Evolutionary conservation across 2,797 vertebrate species (phyloP).

Genomic region (Orestias chungarensis): DNA sequence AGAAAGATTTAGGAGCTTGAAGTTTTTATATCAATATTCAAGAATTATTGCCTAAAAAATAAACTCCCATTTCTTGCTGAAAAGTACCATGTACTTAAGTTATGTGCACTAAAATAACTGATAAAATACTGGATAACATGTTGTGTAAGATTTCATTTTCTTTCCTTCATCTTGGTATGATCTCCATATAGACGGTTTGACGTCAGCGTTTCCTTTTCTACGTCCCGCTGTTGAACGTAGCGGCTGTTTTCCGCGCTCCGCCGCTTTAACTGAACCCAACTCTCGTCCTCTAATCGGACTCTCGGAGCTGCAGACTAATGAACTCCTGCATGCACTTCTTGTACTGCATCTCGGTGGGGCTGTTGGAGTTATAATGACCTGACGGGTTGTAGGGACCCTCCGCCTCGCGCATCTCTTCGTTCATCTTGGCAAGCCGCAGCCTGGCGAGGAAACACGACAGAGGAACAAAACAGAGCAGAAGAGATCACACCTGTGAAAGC

Average conservation of each 20-base stretch:
- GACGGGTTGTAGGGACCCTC: conserved; percentile 96
- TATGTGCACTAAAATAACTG: no score
- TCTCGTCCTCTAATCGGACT: conserved; percentile 75
- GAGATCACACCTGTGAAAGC: neutral
- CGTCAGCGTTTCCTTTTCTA: no score
- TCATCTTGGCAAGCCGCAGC: conserved; percentile 97
- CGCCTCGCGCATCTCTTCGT: conserved; percentile 98
- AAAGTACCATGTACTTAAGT: no score
- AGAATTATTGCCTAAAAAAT: no score
- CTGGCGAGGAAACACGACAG: conserved; percentile 64
- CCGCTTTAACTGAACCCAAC: conserved; percentile 22
- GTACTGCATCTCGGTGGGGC: conserved; percentile 97
- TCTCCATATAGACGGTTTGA: no score
- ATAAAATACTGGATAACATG: no score
- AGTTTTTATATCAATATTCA: no score
- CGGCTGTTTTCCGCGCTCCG: neutral
- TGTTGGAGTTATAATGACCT: conserved; percentile 97
- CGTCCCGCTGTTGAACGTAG: no score
- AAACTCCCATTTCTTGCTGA: no score
- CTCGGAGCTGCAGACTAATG: conserved; percentile 91
- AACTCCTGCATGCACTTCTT: conserved; percentile 98
- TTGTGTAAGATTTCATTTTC: no score
- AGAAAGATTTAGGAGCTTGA: no score
- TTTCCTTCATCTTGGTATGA: no score
- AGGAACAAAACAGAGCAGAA: neutral